A percentile compares a stretch with the other conserved stretches of the same genome.
These are phyloP conservation scores for Oscheius sp. DNA, from an alignment of 2,888 invertebrate species.

Conservation along the genomic window DNA sequence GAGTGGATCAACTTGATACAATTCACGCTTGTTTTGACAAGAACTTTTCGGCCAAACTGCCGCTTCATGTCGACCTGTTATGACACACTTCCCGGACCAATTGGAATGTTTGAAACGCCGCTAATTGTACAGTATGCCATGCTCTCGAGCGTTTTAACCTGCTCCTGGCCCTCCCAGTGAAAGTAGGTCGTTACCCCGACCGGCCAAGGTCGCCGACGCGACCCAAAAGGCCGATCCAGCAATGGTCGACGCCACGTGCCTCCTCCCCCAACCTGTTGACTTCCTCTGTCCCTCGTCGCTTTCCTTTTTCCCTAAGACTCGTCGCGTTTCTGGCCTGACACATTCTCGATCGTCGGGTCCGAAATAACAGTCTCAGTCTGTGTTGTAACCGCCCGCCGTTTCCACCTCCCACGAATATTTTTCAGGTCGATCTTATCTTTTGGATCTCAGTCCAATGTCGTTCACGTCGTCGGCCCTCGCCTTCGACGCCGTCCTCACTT, in stretches of 20 bases:
- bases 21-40: too few species aligned
- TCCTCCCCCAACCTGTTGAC: neutral
- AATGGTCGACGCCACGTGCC: neutral
- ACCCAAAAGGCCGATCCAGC: constrained; percentile 9
- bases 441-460: constrained; percentile 21
- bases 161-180: neutral
- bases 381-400: neutral
- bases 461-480: constrained; percentile 37
- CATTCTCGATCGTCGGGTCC: neutral
- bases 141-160: too few species aligned
- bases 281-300: constrained; percentile 1
- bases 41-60: too few species aligned
- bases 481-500: constrained; percentile 53
- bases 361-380: constrained; percentile 9
- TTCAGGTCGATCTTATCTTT: constrained; percentile 14
- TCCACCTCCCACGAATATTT: neutral
- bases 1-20: too few species aligned
- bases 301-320: neutral
- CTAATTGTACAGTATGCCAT: too few species aligned
- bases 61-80: too few species aligned
- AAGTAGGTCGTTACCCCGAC: constrained; percentile 5
- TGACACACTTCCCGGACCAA: too few species aligned
- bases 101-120: too few species aligned
- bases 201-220: constrained; percentile 7
- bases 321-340: neutral